Base-by-base conservation (phyloP, 2,888 invertebrate species). In the Aporophyla lueneburgensis region DNA sequence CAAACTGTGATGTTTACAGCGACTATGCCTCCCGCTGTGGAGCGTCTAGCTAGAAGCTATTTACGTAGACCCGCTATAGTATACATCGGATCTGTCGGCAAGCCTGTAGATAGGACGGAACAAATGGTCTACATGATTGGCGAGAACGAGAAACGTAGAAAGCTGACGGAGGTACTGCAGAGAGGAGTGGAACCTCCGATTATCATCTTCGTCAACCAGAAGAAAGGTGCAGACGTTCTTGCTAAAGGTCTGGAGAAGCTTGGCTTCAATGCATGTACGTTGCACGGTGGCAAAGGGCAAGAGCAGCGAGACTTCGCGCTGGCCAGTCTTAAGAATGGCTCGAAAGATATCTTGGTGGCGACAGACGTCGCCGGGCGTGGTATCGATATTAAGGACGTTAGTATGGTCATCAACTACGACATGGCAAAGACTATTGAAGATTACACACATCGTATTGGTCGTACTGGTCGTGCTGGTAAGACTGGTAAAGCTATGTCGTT, bases 1-100 rank as follows among this genome's bases (percentile, higher is more conserved):
- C 99, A 99, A 98, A 99, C 99, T 90, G 99, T 99, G 93, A 99
- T 99, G 99, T 99, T 99, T 95, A 99, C 99, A 68, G 99, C 99
- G 5, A 99, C 99, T 84, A 99, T 99, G 99, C 99, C 99, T 14
- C 98, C 99, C 0, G 99, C 99, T 5, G 99, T 99, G 3, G 99
- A 99, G 96, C 97, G 99, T 80, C 96, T 99, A 82, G 99, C 99
- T 0, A 97, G 99, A 82, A 98, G 98, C 51, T 99, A 99, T 95
- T 96, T 99, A 40, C 97, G 99, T 74, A 97, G 99, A 89, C 99
- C 99, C 0, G 99, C 99, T 19, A 98, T 99, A 4, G 99, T 99
- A 0, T 99, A 99, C 93, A 99, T 99, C 85, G 99, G 99, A 78
- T 99, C 99, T 2, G 97, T 98, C 65, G 99, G 99, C 89, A 99